phyloP scores from a whole-genome alignment of 2,113 vertebrate species.

The Cyanoderma ruficeps region DNA sequence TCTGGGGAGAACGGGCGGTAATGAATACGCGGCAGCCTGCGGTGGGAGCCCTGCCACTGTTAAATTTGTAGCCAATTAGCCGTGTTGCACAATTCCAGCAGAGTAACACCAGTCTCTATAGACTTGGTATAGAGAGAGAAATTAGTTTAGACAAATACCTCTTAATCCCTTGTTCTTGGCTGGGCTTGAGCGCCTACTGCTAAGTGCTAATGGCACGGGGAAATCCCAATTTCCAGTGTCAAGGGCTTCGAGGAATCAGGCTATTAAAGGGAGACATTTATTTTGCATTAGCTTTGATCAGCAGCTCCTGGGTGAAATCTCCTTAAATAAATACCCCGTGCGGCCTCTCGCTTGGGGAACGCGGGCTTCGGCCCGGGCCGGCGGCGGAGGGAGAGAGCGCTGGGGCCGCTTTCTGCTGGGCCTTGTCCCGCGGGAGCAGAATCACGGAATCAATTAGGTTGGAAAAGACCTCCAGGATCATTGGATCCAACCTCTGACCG shows the following conservation, averaged over 20 bases:
- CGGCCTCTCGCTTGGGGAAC: background rate
- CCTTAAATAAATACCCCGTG: constrained; percentile 61
- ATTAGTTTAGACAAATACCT: constrained; percentile 84
- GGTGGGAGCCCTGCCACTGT: constrained; percentile 76
- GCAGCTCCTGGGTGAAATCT: constrained; percentile 67
- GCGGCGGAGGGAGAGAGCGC: background rate
- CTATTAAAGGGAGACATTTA: constrained; percentile 75
- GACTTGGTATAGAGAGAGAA: constrained; percentile 76
- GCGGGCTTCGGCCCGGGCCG: background rate
- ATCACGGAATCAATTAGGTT: background rate
- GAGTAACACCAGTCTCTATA: constrained; percentile 81
- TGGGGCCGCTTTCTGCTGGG: background rate
- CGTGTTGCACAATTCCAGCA: constrained; percentile 80
- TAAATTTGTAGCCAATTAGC: constrained; percentile 84
- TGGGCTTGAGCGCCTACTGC: constrained; percentile 74
- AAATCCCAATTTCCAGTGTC: constrained; percentile 80
- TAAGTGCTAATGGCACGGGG: constrained; percentile 78
- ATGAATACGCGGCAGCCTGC: constrained; percentile 30
- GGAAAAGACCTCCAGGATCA: background rate
- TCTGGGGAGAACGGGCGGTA: background rate
- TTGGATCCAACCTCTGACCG: background rate
- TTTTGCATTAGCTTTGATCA: constrained; percentile 75
- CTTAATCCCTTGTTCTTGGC: constrained; percentile 82
- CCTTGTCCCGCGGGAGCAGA: background rate
- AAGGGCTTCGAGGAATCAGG: constrained; percentile 75